Evolutionary conservation across 1,140 invertebrate genomes (phyloP), one percentile per base, ranked within the genome.

Genomic region (Ganaspis sp.): DNA sequence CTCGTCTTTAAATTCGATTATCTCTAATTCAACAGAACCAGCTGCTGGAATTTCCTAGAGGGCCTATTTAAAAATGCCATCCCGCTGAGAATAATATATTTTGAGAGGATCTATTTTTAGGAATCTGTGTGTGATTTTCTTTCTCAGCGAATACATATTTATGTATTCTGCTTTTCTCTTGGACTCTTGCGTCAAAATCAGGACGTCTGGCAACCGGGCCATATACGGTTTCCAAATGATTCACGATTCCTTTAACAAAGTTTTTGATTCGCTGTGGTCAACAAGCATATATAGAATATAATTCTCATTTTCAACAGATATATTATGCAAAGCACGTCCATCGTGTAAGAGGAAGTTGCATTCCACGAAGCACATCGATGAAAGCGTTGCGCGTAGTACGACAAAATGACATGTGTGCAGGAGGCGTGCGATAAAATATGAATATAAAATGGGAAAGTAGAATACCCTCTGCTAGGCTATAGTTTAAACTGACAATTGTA

Each of bases 311-410:
- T 17, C n/a, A 49, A 49, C n/a, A 49, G 45, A 49, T 73, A 74
- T 79, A 76, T 75, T 78, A 78, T 34, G 77, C 75, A 77, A 79
- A 79, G 74, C 77, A 81, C 77, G 80, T 81, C 45, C 73, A 75
- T 75, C 45, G 45, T 49, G 74, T 74, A 79, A 81, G 80, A 79
- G 80, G 80, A 81, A 81, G 80, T 78, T 70, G 75, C 80, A 79
- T 79, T 81, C 80, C 73, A 71, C 73, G 80, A 79, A 81, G 73
- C 72, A 64, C 75, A 75, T 73, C 45, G 45, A 49, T 49, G 45
- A 49, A 49, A 49, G 45, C 45, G 45, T 17, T 15, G 11, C 12
- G 42, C 12, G 42, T 15, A 4, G n/a, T 45, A 45, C 11, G n/a
- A 49, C 45, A 17, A 49, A 49, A 49, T 49, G 45, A 49, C 45